Base-by-base conservation (phyloP, 2,888 invertebrate species). In the Ashinkailepas kermadecensis region DNA sequence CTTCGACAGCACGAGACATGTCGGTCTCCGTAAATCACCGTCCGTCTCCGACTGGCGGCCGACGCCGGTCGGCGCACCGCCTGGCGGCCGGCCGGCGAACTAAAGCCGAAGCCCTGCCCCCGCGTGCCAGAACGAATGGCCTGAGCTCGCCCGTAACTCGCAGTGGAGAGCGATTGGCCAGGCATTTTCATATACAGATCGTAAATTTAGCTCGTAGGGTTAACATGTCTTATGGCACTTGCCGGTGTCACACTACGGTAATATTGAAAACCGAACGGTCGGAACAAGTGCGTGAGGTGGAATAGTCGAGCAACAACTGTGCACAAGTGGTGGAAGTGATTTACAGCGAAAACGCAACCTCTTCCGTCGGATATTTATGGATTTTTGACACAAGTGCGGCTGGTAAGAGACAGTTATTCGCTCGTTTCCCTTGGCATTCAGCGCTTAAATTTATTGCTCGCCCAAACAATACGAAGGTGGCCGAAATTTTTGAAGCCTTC, bases 121-220 rank as follows among this genome's bases (percentile, higher is more conserved):
- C 74, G 74, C 74, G 54, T 74, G 74, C 74, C 56, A 74, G 74
- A 74, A 74, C 74, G 74, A 74, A 74, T 74, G 74, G 74, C 74
- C 74, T 74, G 54, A 74, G 74, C 74, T 74, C 74, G 74, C 54
- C 74, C 74, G 74, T 74, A 74, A 74, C 74, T 74, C 74, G 74
- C 74, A 54, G 54, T 21, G 74, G 74, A 74, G 74, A 74, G 74
- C 56, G 74, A 74, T 74, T 74, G 74, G 74, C 74, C 74, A 56
- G 74, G 74, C 74, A 74, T 74, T 74, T 74, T 74, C 74, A 79
- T 59, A 59, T 59, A 79, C 79, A 79, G 79, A 79, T 79, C 79
- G 79, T 79, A 79, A 79, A 79, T 79, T 79, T 79, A 79, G 79
- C 79, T 79, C 59, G 79, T 79, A 57, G 79, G 59, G 79, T 59